phyloP scores from a whole-genome alignment of 2,797 vertebrate species.

The Artibeus jamaicensis region DNA sequence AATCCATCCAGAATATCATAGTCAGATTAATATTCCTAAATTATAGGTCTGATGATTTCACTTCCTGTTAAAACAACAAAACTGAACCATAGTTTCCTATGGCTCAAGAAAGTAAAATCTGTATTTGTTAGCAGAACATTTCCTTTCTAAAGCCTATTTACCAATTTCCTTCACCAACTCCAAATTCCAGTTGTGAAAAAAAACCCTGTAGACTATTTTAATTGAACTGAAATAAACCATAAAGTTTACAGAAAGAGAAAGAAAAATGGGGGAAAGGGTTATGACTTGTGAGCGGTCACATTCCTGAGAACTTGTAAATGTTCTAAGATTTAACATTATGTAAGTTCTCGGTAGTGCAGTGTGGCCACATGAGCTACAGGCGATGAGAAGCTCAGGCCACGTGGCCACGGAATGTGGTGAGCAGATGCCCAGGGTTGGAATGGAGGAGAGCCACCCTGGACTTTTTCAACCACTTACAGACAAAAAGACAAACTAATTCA shows the following conservation, averaged over 20 bases:
- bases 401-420: slow-evolving; percentile 27
- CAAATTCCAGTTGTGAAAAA: slow-evolving; percentile 13
- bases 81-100: background rate
- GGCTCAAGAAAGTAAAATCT: slow-evolving; percentile 33
- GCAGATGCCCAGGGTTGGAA: background rate
- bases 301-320: slow-evolving; percentile 67
- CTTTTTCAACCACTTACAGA: background rate
- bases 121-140: slow-evolving; percentile 24
- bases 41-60: background rate
- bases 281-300: slow-evolving; percentile 50
- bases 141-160: slow-evolving; percentile 17
- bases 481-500: slow-evolving; percentile 28
- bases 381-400: slow-evolving; percentile 45
- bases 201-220: background rate
- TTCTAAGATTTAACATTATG: slow-evolving; percentile 66
- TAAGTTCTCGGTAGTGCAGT: slow-evolving; percentile 53
- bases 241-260: background rate
- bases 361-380: slow-evolving; percentile 60
- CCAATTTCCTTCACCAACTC: background rate
- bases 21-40: slow-evolving; percentile 39
- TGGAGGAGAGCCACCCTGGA: background rate
- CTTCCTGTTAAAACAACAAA: slow-evolving; percentile 1
- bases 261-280: background rate
- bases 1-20: background rate
- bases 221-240: slow-evolving; percentile 10